phyloP scores from a whole-genome alignment of 30 jellyfish, hydroid and myxozoan genomes.

The Cassiopea xamachana region DNA sequence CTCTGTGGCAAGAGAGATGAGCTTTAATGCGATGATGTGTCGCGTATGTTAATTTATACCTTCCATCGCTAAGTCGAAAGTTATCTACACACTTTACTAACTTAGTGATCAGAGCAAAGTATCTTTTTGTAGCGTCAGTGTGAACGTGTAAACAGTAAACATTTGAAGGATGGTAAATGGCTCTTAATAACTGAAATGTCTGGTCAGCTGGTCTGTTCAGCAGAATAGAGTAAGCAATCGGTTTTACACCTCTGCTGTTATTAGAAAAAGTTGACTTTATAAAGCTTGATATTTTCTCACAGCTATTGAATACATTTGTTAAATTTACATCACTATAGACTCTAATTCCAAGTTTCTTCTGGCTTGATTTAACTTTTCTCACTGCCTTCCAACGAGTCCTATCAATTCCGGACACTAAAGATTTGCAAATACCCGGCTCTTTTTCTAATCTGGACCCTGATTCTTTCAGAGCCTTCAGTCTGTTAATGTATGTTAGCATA shows the following conservation, averaged over 20 bases:
- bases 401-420: slow-evolving; percentile 46
- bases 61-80: slow-evolving; percentile 58
- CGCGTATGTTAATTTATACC: slow-evolving; percentile 64
- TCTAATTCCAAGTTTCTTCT: background rate
- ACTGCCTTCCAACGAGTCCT: slow-evolving; percentile 36
- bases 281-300: slow-evolving; percentile 28
- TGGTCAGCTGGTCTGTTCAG: slow-evolving; percentile 94
- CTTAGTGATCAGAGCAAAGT: slow-evolving; percentile 30
- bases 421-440: slow-evolving; percentile 24
- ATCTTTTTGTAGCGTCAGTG: slow-evolving; percentile 49
- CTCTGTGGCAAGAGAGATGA: slow-evolving; percentile 77
- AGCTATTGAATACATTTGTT: slow-evolving; percentile 10
- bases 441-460: slow-evolving; percentile 1
- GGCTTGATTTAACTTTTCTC: slow-evolving; percentile 14
- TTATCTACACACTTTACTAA: slow-evolving; percentile 74
- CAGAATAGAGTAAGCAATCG: slow-evolving; percentile 87
- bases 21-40: slow-evolving; percentile 80
- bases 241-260: background rate
- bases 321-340: slow-evolving; percentile 14
- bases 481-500: background rate
- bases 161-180: slow-evolving; percentile 82
- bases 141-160: slow-evolving; percentile 90
- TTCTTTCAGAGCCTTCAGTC: background rate
- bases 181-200: slow-evolving; percentile 78
- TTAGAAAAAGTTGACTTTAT: background rate